phyloP scores from a whole-genome alignment of 2,888 invertebrate genomes.

The Mimachlamys varia region DNA sequence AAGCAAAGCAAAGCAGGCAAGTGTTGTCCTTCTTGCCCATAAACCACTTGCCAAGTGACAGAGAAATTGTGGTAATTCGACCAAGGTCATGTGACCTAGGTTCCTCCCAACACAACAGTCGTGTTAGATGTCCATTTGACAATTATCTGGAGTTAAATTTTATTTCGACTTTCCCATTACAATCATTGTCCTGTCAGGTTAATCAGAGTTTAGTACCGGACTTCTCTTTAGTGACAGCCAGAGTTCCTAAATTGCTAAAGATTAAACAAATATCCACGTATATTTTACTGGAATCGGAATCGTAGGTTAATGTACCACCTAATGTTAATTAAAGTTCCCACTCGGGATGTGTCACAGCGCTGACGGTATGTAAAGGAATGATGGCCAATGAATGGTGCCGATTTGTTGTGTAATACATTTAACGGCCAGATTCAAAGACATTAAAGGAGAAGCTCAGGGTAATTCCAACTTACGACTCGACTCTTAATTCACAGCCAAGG shows the following conservation, averaged over 20 bases:
- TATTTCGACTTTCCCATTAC: background rate
- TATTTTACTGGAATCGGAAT: background rate
- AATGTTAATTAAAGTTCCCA: background rate
- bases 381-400: too few relatives aligned
- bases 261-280: background rate
- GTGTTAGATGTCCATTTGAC: background rate
- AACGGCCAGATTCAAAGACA: background rate
- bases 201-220: background rate
- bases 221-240: background rate
- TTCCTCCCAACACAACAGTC: background rate
- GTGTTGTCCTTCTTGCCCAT: background rate
- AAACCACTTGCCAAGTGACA: background rate
- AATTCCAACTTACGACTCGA: background rate
- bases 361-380: background rate
- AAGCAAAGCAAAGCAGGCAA: background rate
- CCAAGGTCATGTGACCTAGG: background rate
- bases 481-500: background rate
- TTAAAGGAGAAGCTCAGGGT: background rate
- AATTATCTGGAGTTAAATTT: background rate
- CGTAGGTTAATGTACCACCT: too few relatives aligned
- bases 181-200: background rate
- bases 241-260: background rate
- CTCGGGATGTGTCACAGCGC: background rate
- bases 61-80: background rate
- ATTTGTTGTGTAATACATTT: background rate